A percentile compares a stretch with the other conserved stretches of the same genome.
Conservation (phyloP, 2,113 vertebrate species). For the Montifringilla adamsi region DNA sequence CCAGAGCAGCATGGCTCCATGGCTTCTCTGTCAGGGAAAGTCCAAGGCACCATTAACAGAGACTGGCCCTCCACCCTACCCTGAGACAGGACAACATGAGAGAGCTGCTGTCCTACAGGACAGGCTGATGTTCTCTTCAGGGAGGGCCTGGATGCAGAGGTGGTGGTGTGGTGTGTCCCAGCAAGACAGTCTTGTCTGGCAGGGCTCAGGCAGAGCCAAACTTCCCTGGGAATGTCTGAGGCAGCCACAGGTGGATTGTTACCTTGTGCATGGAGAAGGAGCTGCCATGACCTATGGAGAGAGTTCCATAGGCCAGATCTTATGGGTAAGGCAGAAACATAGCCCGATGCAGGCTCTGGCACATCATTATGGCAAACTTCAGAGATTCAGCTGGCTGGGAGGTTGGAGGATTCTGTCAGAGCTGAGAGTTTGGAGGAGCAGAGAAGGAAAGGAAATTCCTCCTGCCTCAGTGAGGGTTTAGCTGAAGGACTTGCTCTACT, state of each 20-base stretch:
- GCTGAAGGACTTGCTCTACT: not conserved
- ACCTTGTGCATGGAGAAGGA: not conserved
- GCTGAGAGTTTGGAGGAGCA: not conserved
- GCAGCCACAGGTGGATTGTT: not conserved
- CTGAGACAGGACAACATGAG: not conserved
- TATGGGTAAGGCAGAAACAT: not conserved
- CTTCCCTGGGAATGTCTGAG: not conserved
- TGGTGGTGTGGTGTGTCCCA: rapidly evolving
- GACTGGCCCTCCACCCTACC: not conserved
- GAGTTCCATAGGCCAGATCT: not conserved
- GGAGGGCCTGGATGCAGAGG: not conserved
- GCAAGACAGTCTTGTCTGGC: not conserved
- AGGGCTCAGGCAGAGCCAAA: not conserved
- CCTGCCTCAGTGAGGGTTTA: not conserved
- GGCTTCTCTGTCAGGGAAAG: not conserved
- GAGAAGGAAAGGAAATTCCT: not conserved
- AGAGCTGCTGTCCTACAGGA: not conserved
- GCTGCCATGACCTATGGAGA: not conserved
- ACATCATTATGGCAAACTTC: not conserved
- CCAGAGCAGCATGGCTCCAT: rapidly evolving
- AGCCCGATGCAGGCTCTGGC: rapidly evolving
- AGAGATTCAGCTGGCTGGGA: not conserved
- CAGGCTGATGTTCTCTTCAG: not conserved
- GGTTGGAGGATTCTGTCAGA: not conserved
- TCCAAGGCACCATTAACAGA: not conserved